Base-by-base conservation (phyloP, 2,113 vertebrate genomes). In the Salvator merianae region DNA sequence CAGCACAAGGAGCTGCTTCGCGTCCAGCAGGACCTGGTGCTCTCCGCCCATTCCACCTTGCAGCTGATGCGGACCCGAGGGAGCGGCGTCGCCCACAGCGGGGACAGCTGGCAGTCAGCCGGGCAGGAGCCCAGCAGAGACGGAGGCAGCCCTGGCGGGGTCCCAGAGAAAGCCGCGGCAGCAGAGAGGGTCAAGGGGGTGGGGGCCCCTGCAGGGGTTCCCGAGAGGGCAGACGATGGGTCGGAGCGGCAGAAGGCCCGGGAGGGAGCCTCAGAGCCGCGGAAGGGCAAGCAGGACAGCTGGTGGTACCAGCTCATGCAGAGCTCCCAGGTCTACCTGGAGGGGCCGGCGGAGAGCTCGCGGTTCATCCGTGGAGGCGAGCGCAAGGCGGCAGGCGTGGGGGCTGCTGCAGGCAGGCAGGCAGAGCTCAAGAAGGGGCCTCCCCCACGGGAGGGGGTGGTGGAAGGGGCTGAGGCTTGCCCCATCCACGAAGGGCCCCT, bases 271-370 rank as follows among this genome's bases (percentile, higher is more conserved):
- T 50, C 94, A 85, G 95, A 93, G 32, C 81, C 86, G 30, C 92
- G 91, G 88, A 96, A 91, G 86, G 97, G 91, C 87, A 94, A 96
- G 65, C 97, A 99, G 93, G 96, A 97, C 0, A 97, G 98, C 30
- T 99, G 99, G 98, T 99, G 99, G 99, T 98, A 97, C 94, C 99
- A 99, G 94, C 97, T 99, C 66, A 99, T 98, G 98, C 98, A 98
- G 94, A 99, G 98, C 89, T 99, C 99, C 65, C 99, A 99, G 94
- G 97, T 99, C 84, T 99, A 99, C 93, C 98, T 99, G 0, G 98
- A 99, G 72, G 97, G 96, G 43, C 47, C 83, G 0, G 97, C 95
- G 0, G 96, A 98, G 89, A 96, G 96, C 3, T 96, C 97, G 0
- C 97, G 97, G 92, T 97, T 98, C 26, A 87, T 96, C 20, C 97